Base-by-base conservation (phyloP, 2,888 invertebrate genomes). In the Leistus spinibarbis region DNA sequence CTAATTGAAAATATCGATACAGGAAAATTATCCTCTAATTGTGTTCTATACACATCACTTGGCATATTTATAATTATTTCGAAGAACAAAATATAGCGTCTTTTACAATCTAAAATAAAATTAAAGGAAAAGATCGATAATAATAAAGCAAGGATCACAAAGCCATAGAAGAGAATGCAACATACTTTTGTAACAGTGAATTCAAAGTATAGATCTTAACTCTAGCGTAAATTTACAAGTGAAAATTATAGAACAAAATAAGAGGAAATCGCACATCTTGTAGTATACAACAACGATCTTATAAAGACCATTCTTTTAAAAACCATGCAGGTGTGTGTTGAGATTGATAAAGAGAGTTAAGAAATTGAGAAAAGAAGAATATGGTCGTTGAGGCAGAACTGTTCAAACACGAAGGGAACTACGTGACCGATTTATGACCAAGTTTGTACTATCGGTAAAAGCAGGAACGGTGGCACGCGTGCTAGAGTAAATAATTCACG, bases 361-460 rank as follows among this genome's bases (percentile, higher is more conserved):
- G 3, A 24, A 40, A 10, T 40, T 40, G 13, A 40, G 40, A 40
- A 40, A 60, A 60, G 60, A n/a, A 60, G 4, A 22, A 20, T 20
- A 20, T 60, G 60, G 19, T 60, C 60, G 60, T 3, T 17, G 60
- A 60, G 19, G 60, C 60, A 16, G 60, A 60, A 60, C 60, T 60
- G 20, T 60, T 60, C 60, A 60, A 60, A 60, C 10, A 60, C 19
- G 60, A 60, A 60, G 40, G 3, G 22, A 20, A 54, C 54, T 22
- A 22, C 60, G 60, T 60, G 60, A 60, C 60, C 60, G 60, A 60
- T 60, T 60, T 60, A 19, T 60, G 19, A 60, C 40, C 40, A 40
- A 40, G 40, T 40, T 40, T 7, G 22, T 22, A 22, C 60, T 60
- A 60, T 60, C 19, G 60, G 22, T 40, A 40, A 40, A 19, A 60